A percentile compares a stretch with the other conserved stretches of the same genome.
phyloP scores from a whole-genome alignment of 2,113 vertebrate genomes.

The Lanius ludovicianus region DNA sequence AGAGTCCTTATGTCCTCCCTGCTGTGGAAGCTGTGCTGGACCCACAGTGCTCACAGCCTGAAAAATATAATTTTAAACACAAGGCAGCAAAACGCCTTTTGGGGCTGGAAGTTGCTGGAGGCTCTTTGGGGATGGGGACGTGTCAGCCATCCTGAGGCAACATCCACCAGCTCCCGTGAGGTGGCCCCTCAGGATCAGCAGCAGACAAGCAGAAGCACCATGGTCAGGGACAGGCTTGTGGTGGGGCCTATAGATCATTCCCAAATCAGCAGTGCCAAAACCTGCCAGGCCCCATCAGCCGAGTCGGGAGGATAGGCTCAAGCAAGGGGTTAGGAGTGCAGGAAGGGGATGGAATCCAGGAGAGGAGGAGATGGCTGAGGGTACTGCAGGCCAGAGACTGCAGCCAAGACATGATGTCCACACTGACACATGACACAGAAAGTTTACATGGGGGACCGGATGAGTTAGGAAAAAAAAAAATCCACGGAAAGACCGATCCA shows the following conservation, averaged over 20 bases:
- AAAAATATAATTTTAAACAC: not conserved
- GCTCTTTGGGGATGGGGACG: not conserved
- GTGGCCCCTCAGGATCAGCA: not conserved
- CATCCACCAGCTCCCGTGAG: accelerated
- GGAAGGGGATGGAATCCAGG: accelerated
- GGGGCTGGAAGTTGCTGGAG: not conserved
- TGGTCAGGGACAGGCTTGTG: not conserved
- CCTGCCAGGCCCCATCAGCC: accelerated
- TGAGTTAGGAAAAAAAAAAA: not conserved
- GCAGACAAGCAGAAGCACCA: not conserved
- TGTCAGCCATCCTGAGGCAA: not conserved
- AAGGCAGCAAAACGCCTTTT: not conserved
- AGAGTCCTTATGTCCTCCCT: not conserved
- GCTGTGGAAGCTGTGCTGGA: not conserved
- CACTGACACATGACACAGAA: accelerated
- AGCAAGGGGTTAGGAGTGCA: not conserved
- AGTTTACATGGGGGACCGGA: not conserved
- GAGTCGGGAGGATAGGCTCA: accelerated
- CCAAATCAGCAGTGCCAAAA: not conserved
- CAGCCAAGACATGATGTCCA: not conserved
- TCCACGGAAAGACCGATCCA: accelerated
- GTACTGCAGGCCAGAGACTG: not conserved
- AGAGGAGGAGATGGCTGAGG: not conserved
- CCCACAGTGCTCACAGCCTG: not conserved
- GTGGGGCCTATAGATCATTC: not conserved